These are phyloP conservation scores for Oreocharis arfaki DNA, from an alignment of 2,113 vertebrate genomes.

Conservation along the genomic window DNA sequence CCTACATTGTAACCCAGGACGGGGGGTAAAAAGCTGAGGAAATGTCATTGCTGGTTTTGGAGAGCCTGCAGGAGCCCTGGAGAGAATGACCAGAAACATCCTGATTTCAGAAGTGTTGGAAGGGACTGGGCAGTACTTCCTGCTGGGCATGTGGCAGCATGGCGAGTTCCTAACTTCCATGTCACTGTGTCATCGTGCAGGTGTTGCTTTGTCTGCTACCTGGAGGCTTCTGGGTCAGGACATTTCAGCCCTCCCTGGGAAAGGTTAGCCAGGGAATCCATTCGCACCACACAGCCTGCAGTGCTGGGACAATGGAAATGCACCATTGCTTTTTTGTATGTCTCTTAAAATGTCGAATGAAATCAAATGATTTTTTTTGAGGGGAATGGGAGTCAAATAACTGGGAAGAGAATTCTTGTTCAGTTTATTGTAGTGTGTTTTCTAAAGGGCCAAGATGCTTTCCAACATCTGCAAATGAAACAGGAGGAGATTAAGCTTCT, in stretches of 20 bases:
- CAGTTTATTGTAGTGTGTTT: neutral
- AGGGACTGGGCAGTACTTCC: neutral
- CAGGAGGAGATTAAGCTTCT: neutral
- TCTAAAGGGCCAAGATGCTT: neutral
- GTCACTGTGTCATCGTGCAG: neutral
- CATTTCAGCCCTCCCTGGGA: neutral
- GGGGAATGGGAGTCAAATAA: neutral
- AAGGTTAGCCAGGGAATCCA: neutral
- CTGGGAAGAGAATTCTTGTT: neutral
- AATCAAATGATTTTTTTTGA: neutral
- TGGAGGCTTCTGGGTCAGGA: neutral
- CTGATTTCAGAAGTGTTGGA: neutral
- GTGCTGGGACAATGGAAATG: neutral
- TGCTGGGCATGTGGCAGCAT: neutral
- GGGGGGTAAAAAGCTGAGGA: neutral
- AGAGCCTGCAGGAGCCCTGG: neutral
- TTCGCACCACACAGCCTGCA: neutral
- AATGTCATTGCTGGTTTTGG: neutral
- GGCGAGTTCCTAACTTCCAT: neutral
- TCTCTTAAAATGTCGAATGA: neutral
- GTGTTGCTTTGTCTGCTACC: neutral
- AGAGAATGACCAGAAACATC: neutral
- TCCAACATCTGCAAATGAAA: neutral
- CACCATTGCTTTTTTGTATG: neutral
- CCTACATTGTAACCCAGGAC: neutral